Conservation (phyloP, 92 coral and sea anemone species). For the Actinostola sp. region DNA sequence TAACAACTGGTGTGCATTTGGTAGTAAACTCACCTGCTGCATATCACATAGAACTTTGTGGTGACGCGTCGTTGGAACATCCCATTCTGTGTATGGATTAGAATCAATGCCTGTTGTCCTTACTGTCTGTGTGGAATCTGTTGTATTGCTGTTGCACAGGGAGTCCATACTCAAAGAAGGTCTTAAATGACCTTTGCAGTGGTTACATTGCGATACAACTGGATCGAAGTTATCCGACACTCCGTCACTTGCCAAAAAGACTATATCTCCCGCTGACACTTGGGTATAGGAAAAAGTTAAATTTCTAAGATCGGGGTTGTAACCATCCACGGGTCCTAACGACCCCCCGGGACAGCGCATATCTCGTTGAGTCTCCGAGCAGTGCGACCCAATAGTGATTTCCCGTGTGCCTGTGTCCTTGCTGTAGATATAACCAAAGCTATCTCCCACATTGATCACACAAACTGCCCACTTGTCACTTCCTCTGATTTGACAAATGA, state of each 20-base stretch:
- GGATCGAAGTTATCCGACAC: constrained; percentile 98
- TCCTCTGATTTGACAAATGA: constrained; percentile 76
- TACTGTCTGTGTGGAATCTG: neutral
- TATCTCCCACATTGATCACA: constrained; percentile 94
- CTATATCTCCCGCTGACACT: constrained; percentile 86
- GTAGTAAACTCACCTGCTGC: constrained; percentile 54
- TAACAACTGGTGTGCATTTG: too few species aligned
- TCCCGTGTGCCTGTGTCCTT: constrained; percentile 72
- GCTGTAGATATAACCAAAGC: constrained; percentile 84
- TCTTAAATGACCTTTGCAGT: constrained; percentile 53
- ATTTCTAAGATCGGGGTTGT: constrained; percentile 92
- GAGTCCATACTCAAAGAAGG: constrained; percentile 63
- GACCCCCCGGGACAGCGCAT: constrained; percentile 99
- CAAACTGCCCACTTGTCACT: constrained; percentile 87
- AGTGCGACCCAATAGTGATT: constrained; percentile 94
- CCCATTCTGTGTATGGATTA: constrained; percentile 39
- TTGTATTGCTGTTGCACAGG: constrained; percentile 13
- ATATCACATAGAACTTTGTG: constrained; percentile 66
- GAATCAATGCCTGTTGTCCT: constrained; percentile 20
- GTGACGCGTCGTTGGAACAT: constrained; percentile 55
- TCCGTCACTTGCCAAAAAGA: constrained; percentile 96
- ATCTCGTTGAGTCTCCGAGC: constrained; percentile 71
- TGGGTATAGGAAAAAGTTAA: constrained; percentile 85
- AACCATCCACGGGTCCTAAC: constrained; percentile 91
- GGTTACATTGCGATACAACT: constrained; percentile 73